These are phyloP conservation scores for Rhadinocentrus ornatus DNA, from an alignment of 2,797 vertebrate genomes.

Conservation along the genomic window DNA sequence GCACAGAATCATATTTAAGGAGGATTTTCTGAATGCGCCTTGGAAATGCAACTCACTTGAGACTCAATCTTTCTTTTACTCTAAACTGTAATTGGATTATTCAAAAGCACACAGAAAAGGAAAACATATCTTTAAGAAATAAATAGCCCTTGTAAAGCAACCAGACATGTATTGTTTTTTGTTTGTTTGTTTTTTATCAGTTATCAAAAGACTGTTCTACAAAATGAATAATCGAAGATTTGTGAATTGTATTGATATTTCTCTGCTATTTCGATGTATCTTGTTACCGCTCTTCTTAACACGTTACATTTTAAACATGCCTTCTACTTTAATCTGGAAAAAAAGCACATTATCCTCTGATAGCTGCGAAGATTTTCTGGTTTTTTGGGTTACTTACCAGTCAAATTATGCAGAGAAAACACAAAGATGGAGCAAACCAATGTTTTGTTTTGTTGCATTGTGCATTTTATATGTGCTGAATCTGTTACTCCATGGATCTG, in stretches of 20 bases:
- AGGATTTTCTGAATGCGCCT: constrained; percentile 50
- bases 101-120: constrained; percentile 75
- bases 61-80: constrained; percentile 49
- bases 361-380: constrained; percentile 67
- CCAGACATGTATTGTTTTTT: constrained; percentile 80
- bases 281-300: constrained; percentile 83
- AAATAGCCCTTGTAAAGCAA: constrained; percentile 83
- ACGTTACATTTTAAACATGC: constrained; percentile 76
- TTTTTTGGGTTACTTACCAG: constrained; percentile 68
- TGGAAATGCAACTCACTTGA: constrained; percentile 51
- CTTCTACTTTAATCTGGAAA: constrained; percentile 72
- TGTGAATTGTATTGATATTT: constrained; percentile 89
- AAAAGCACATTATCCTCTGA: constrained; percentile 75
- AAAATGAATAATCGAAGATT: constrained; percentile 82
- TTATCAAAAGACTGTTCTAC: constrained; percentile 83
- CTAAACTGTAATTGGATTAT: constrained; percentile 68
- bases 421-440: constrained; percentile 65
- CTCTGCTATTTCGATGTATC: constrained; percentile 85
- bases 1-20: constrained; percentile 59
- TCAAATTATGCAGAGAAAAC: constrained; percentile 71
- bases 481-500: constrained; percentile 74
- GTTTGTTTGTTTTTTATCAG: constrained; percentile 80
- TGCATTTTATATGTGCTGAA: constrained; percentile 80
- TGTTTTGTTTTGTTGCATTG: constrained; percentile 73
- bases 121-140: constrained; percentile 75